Base-by-base conservation (phyloP, 2,113 vertebrate genomes). In the Phoenicopterus ruber region DNA sequence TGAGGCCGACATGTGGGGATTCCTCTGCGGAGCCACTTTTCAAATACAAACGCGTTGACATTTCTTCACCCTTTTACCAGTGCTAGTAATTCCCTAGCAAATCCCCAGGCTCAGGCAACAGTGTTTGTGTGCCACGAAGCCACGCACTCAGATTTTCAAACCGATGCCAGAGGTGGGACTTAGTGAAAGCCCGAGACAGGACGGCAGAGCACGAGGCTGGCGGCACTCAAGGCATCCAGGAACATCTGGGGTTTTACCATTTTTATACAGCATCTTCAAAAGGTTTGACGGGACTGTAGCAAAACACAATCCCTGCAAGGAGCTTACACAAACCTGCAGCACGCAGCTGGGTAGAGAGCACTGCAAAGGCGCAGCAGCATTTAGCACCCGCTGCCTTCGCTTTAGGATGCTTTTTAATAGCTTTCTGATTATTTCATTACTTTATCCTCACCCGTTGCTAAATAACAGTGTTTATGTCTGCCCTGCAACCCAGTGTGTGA, bases 301-400 rank as follows among this genome's bases (percentile, higher is more conserved):
- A 73, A 82, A 38, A 42, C 25, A 20, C 2, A 0, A 38, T 13
- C 22, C 49, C 52, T 47, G 52, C 87, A 40, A 36, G 34, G 52
- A 62, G 70, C 21, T 86, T 19, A 40, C 2, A 2, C 36, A 67
- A 49, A 69, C 42, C 18, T 1, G 3, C 8, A 36, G 47, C 65
- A 19, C 3, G 1, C 20, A 57, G 42, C 46, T 1, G 0, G 31
- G 59, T 3, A 31, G 16, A 38, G 61, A 65, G 46, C 6, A 0
- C 38, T 50, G 77, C 25, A n/a, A 40, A 67, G 29, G 42, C 8
- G 0, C 42, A 78, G 65, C 82, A 47, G 71, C 31, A 14, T 54
- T 59, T 18, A 44, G 49, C 3, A 0, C 57, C 62, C 0, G 1
- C 40, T 1, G 2, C 50, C 52, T 40, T 55, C 3, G 1, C 36